These are phyloP conservation scores for Antechinus flavipes DNA, from an alignment of 2,113 vertebrate genomes.

Conservation along the genomic window DNA sequence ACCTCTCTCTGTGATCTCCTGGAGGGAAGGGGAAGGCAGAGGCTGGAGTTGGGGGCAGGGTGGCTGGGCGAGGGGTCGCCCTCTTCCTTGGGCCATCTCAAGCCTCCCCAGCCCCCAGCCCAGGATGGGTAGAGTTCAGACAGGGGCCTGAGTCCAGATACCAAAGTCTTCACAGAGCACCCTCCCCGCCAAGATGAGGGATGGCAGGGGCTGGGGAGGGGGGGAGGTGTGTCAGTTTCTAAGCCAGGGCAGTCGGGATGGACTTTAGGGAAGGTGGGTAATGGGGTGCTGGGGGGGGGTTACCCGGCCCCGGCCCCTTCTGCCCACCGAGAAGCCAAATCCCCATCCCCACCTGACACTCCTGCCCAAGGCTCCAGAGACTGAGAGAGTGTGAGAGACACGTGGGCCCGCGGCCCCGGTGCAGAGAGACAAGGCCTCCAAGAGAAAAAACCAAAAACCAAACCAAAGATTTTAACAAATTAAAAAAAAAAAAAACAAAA, in stretches of 20 bases:
- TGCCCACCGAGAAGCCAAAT: background rate
- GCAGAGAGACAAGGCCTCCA: constrained; percentile 79
- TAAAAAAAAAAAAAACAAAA: constrained; percentile 61
- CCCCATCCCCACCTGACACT: constrained; percentile 56
- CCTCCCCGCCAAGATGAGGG: background rate
- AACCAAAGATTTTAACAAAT: constrained; percentile 82
- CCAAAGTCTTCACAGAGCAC: constrained; percentile 43
- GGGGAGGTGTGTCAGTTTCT: background rate
- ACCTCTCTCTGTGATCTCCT: constrained; percentile 72
- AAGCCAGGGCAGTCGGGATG: background rate
- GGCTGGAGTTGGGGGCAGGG: constrained; percentile 11
- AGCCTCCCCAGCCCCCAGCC: constrained; percentile 26
- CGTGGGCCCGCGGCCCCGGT: constrained; percentile 74
- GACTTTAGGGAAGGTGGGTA: background rate
- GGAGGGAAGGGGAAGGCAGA: background rate
- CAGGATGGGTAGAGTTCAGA: constrained; percentile 24
- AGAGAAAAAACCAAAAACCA: constrained; percentile 78
- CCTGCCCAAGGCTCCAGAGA: constrained; percentile 53
- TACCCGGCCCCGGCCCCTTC: constrained; percentile 26
- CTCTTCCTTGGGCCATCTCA: background rate
- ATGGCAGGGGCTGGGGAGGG: background rate
- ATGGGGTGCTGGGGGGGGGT: background rate
- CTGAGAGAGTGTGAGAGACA: constrained; percentile 69
- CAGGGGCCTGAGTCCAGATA: constrained; percentile 9
- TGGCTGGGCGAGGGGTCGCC: background rate